Evolutionary conservation across 2,888 invertebrate species (phyloP).

Genomic region (Ptychoptera contaminata): DNA sequence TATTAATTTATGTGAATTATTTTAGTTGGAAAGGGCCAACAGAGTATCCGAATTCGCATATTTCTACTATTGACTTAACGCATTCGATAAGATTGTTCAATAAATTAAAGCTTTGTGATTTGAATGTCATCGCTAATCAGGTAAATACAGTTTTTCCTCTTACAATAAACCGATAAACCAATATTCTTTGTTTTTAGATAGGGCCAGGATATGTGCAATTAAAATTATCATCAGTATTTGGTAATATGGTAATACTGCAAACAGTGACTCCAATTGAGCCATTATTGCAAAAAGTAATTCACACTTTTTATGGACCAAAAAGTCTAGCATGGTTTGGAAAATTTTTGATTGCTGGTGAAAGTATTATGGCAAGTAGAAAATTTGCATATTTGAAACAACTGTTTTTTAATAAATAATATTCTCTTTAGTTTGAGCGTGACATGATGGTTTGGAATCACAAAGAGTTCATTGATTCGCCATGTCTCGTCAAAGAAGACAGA

Average conservation of each 20-base stretch:
- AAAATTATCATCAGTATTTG: slow-evolving; percentile 39
- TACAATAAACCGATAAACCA: no score
- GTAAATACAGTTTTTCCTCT: no score
- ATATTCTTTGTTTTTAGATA: slow-evolving; percentile 27
- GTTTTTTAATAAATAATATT: no score
- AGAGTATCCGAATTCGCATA: slow-evolving; percentile 36
- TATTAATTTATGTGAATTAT: no score
- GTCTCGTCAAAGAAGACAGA: slow-evolving; percentile 58
- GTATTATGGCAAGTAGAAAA: slow-evolving; percentile 48
- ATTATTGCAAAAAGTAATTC: slow-evolving; percentile 56
- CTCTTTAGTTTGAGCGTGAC: slow-evolving; percentile 79
- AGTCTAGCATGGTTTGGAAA: slow-evolving; percentile 46
- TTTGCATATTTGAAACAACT: slow-evolving; percentile 17
- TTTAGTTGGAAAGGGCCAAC: slow-evolving; percentile 33
- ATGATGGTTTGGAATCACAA: slow-evolving; percentile 80
- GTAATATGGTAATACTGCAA: slow-evolving; percentile 50
- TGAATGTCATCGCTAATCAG: slow-evolving; percentile 50
- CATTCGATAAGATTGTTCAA: slow-evolving; percentile 48
- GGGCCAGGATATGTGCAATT: slow-evolving; percentile 69
- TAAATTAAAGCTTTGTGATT: slow-evolving; percentile 35
- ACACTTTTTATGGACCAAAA: slow-evolving; percentile 54
- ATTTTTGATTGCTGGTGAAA: slow-evolving; percentile 50
- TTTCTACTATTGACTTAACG: slow-evolving; percentile 42
- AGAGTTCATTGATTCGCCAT: slow-evolving; percentile 49
- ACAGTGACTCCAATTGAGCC: slow-evolving; percentile 67